Percentiles rank a stretch among this genome's conserved stretches.
Conservation (phyloP, 2,888 invertebrate genomes). For the Apocheima hispidaria region DNA sequence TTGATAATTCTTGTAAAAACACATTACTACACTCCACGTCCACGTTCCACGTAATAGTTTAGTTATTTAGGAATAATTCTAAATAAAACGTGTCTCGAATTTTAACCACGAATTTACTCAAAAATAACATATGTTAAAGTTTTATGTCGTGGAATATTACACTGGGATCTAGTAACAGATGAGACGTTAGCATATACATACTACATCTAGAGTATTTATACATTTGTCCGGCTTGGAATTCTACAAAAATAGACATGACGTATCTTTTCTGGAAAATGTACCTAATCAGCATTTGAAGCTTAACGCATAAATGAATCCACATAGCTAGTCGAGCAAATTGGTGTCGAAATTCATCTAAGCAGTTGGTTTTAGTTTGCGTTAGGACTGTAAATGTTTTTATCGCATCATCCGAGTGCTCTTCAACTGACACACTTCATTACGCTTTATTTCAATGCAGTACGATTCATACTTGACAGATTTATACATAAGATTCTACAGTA, state of each 20-base stretch:
- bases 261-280: conserved; percentile 43
- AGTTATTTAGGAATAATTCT: conserved; percentile 5
- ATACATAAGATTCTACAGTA: neutral
- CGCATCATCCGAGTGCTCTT: conserved; percentile 40
- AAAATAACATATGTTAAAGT: neutral
- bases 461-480: conserved; percentile 7
- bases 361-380: conserved; percentile 18
- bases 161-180: neutral
- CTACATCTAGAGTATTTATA: too few species aligned
- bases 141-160: neutral
- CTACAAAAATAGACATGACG: conserved; percentile 52
- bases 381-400: conserved; percentile 43
- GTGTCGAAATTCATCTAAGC: neutral
- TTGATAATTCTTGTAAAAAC: conserved; percentile 1
- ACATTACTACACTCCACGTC: conserved; percentile 15
- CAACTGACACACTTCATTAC: neutral
- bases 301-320: conserved; percentile 6
- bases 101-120: neutral
- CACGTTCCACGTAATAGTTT: conserved; percentile 1
- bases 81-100: conserved; percentile 21
- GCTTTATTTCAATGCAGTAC: conserved; percentile 14
- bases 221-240: conserved; percentile 24
- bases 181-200: neutral
- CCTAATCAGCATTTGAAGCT: conserved; percentile 31
- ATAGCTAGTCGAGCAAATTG: neutral